A percentile compares a stretch with the other conserved stretches of the same genome.
These are phyloP conservation scores for Aporrectodea caliginosa DNA, from an alignment of 1,140 invertebrate genomes.

Conservation along the genomic window DNA sequence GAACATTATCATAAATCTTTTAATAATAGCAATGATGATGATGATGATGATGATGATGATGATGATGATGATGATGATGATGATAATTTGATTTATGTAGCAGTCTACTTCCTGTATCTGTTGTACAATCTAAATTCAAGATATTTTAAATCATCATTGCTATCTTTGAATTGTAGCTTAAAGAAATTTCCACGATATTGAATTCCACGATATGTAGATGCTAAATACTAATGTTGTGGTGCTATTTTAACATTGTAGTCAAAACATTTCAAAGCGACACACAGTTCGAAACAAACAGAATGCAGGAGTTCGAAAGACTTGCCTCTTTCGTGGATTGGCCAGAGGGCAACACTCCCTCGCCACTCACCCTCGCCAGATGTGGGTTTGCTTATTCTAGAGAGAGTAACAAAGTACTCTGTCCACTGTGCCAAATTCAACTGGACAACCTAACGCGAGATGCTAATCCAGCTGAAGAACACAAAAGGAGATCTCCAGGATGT, in stretches of 20 bases:
- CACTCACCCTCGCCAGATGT: neutral
- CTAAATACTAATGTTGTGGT: too few species aligned
- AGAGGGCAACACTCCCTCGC: neutral
- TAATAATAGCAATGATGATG: neutral
- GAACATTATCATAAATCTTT: too few species aligned
- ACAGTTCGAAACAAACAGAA: too few species aligned
- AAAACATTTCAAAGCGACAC: too few species aligned
- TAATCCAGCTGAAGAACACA: neutral
- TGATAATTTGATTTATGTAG: too few species aligned
- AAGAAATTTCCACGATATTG: too few species aligned
- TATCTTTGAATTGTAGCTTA: too few species aligned
- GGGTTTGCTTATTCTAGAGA: neutral
- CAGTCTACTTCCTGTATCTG: too few species aligned
- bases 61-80: slow-evolving; percentile 2
- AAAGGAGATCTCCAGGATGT: neutral
- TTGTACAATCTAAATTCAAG: too few species aligned
- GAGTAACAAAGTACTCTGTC: neutral
- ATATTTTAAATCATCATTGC: too few species aligned
- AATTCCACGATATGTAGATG: too few species aligned
- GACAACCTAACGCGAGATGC: neutral
- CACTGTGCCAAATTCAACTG: neutral
- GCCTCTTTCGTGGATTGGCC: neutral
- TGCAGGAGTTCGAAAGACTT: neutral
- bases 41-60: slow-evolving; percentile 3
- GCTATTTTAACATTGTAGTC: too few species aligned